Conservation (phyloP, 64 coral and sea anemone genomes). For the Platygyra sinensis region DNA sequence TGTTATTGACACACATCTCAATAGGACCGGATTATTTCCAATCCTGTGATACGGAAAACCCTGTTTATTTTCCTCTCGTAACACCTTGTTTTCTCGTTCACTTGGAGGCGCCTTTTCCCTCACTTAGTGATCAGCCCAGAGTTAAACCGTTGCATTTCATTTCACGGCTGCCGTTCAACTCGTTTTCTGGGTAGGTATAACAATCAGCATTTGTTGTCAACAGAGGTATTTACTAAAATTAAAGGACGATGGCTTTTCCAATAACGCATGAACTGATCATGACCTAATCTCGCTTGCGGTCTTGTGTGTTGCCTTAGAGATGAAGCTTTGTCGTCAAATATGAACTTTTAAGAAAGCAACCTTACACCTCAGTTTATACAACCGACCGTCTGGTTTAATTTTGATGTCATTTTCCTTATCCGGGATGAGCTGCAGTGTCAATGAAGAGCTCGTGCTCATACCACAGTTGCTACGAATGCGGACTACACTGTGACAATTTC, state of each 20-base stretch:
- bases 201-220: neutral
- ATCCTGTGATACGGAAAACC: neutral
- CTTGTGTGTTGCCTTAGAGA: neutral
- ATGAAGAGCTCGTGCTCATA: neutral
- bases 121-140: neutral
- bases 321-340: neutral
- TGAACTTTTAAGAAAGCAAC: no score
- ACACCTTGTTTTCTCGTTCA: neutral
- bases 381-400: no score
- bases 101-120: neutral
- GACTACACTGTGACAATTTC: neutral
- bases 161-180: neutral
- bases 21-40: neutral
- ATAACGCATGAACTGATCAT: no score
- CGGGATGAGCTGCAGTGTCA: neutral
- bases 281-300: no score
- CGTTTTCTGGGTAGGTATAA: neutral
- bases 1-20: constrained; percentile 8
- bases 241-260: no score
- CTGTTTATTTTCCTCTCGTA: neutral
- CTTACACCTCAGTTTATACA: no score
- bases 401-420: neutral
- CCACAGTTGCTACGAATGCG: constrained; percentile 11
- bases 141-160: neutral
- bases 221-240: neutral